Evolutionary conservation across 2,888 invertebrate species (phyloP).

Genomic region (Dioctria linearis): DNA sequence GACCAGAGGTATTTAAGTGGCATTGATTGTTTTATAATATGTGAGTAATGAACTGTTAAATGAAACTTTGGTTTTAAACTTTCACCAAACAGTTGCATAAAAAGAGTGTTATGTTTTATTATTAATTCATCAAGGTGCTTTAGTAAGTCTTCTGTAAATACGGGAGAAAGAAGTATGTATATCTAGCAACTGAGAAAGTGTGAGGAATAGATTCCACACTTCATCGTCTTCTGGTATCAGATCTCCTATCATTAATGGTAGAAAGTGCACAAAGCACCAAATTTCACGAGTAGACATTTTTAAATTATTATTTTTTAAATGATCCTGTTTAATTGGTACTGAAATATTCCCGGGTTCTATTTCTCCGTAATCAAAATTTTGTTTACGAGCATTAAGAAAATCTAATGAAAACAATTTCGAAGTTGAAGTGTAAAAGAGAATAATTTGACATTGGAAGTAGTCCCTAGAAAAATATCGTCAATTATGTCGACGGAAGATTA

Average conservation of each 20-base stretch:
- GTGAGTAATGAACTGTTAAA: constrained; percentile 39
- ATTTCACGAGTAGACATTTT: constrained; percentile 48
- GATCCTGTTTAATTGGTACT: background rate
- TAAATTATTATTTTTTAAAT: background rate
- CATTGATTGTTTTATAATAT: constrained; percentile 45
- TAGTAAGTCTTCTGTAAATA: too few species aligned
- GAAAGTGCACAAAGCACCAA: constrained; percentile 55
- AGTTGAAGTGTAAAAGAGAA: too few species aligned
- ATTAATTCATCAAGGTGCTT: too few species aligned
- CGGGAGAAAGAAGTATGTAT: too few species aligned
- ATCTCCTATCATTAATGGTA: constrained; percentile 55
- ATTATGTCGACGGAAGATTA: too few species aligned
- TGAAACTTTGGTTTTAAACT: constrained; percentile 53
- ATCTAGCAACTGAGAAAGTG: too few species aligned
- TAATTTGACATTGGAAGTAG: too few species aligned
- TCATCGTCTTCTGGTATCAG: constrained; percentile 22
- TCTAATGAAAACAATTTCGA: constrained; percentile 44
- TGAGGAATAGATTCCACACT: too few species aligned
- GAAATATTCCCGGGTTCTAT: constrained; percentile 49
- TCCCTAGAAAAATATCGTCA: too few species aligned
- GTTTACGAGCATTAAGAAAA: constrained; percentile 18
- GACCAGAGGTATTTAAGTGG: constrained; percentile 53
- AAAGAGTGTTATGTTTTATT: too few species aligned
- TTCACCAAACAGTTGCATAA: constrained; percentile 41
- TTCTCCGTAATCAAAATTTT: constrained; percentile 36